A percentile compares a stretch with the other conserved stretches of the same genome.
These are phyloP conservation scores for Cladorhizidae sp. DNA, from an alignment of 37 sponge, comb jelly and placozoan genomes.

Conservation along the genomic window DNA sequence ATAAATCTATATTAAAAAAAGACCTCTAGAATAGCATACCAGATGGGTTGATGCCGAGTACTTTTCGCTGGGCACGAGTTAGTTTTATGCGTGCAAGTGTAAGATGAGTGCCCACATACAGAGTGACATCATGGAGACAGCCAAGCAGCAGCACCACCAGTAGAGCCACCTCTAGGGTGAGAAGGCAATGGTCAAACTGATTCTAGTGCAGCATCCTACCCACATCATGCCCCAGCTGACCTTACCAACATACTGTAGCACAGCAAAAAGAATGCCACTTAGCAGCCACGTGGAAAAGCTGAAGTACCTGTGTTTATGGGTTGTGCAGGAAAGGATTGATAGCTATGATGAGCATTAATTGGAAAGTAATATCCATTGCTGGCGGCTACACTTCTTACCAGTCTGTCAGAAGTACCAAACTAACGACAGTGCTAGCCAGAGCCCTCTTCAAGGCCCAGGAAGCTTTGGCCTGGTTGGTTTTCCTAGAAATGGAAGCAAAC, in stretches of 20 bases:
- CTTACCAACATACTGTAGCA: slow-evolving; percentile 8
- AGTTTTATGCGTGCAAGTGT: neutral
- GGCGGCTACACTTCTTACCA: slow-evolving; percentile 23
- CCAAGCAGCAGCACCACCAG: slow-evolving; percentile 17
- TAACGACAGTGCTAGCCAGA: neutral
- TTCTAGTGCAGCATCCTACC: too few relatives aligned
- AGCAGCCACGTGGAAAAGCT: neutral
- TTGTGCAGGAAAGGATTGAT: too few relatives aligned
- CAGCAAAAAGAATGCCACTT: neutral
- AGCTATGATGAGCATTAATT: neutral
- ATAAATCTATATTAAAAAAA: too few relatives aligned
- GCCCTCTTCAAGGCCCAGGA: slow-evolving; percentile 21
- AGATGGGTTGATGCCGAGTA: slow-evolving; percentile 2
- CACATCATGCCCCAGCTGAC: neutral
- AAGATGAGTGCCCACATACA: slow-evolving; percentile 13
- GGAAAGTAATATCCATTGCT: neutral
- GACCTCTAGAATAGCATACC: neutral
- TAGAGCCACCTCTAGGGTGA: slow-evolving; percentile 20
- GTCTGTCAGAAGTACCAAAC: slow-evolving; percentile 13
- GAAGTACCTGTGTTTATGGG: slow-evolving; percentile 4
- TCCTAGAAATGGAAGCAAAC: slow-evolving; percentile 12
- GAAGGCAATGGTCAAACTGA: neutral
- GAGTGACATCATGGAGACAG: slow-evolving; percentile 26
- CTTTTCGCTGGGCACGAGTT: slow-evolving; percentile 34
- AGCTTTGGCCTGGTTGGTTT: slow-evolving; percentile 18